These are phyloP conservation scores for Heliconius cydno DNA, from an alignment of 2,888 invertebrate genomes.

Conservation along the genomic window DNA sequence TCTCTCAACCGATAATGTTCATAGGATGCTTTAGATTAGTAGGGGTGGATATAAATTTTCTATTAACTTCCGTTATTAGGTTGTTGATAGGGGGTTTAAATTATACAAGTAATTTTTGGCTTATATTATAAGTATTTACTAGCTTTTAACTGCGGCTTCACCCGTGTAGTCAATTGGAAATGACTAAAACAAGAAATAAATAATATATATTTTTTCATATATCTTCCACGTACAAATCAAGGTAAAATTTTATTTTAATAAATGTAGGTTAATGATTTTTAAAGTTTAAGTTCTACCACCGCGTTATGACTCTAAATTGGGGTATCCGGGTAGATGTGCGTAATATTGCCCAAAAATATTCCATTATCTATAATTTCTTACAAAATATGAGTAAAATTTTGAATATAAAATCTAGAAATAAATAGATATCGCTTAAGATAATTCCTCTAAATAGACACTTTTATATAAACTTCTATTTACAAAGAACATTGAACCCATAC, in stretches of 20 bases:
- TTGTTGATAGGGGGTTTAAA: conserved; percentile 4
- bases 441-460: neutral
- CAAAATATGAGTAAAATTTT: neutral
- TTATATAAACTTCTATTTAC: neutral
- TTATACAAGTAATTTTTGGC: neutral
- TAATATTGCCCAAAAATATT: neutral
- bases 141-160: too few species aligned
- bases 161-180: too few species aligned
- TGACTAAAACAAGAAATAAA: too few species aligned
- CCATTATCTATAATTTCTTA: neutral
- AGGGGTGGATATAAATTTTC: conserved; percentile 26
- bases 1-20: conserved; percentile 67
- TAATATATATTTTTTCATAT: too few species aligned
- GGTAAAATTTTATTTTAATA: too few species aligned
- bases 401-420: neutral
- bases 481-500: conserved; percentile 19
- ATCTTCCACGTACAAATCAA: too few species aligned
- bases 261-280: too few species aligned
- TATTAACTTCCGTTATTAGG: conserved; percentile 23
- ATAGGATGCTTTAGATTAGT: conserved; percentile 50
- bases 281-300: too few species aligned
- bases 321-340: too few species aligned
- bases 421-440: neutral
- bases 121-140: too few species aligned
- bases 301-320: too few species aligned